These are phyloP conservation scores for Coremacera marginata DNA, from an alignment of 2,888 invertebrate species.

Conservation along the genomic window DNA sequence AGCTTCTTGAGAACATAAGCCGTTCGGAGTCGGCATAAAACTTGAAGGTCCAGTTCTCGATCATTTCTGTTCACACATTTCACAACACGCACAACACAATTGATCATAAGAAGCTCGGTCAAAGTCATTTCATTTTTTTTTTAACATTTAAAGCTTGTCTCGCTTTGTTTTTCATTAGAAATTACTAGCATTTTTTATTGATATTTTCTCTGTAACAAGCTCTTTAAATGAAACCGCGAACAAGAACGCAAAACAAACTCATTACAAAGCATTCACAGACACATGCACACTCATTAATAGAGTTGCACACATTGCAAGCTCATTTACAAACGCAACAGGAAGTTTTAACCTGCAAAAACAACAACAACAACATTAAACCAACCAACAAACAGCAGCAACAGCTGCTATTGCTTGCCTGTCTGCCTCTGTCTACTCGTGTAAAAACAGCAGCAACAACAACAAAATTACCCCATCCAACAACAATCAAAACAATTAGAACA, in stretches of 20 bases:
- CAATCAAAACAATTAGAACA: conserved; percentile 10
- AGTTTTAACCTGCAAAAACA: conserved; percentile 23
- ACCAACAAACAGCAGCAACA: not conserved
- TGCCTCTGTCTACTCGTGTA: not conserved
- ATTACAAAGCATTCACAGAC: not conserved
- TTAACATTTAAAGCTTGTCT: not conserved
- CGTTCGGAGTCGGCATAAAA: no score
- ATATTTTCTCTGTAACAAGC: not conserved
- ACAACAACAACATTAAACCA: not conserved
- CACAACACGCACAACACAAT: no score
- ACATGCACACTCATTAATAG: not conserved
- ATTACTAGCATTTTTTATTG: no score
- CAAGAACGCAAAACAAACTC: conserved; percentile 8
- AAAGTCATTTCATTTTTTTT: no score
- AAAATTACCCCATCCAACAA: not conserved
- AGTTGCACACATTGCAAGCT: not conserved
- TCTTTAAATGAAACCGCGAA: not conserved
- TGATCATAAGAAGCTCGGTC: no score
- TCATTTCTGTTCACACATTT: no score
- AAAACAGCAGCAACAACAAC: conserved; percentile 6
- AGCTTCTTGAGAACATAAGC: no score
- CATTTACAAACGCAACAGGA: conserved; percentile 27
- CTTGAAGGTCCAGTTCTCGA: no score
- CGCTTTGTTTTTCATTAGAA: no score
- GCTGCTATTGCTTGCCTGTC: not conserved